phyloP scores from a whole-genome alignment of 2,113 vertebrate genomes.

The Sitta europaea region DNA sequence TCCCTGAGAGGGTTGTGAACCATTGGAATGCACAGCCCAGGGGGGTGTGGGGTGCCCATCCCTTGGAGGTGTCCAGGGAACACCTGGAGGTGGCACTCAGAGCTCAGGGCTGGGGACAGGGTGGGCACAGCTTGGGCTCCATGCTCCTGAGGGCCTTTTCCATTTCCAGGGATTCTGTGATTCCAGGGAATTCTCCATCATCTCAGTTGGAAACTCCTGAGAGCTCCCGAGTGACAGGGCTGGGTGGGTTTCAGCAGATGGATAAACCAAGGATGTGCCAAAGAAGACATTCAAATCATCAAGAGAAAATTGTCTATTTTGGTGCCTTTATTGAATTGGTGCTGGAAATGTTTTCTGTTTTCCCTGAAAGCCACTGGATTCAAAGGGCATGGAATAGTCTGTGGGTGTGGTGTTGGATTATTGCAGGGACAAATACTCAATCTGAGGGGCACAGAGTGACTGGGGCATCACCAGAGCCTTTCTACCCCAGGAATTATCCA shows the following conservation, averaged over 20 bases:
- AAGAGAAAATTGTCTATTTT: rapidly evolving
- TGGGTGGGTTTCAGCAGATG: background rate
- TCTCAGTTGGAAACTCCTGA: rapidly evolving
- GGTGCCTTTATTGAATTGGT: background rate
- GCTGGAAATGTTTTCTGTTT: background rate
- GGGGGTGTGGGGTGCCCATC: background rate
- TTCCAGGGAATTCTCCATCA: background rate
- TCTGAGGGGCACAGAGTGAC: background rate
- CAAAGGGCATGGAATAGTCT: background rate
- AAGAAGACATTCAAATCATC: background rate
- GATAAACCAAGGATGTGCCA: background rate
- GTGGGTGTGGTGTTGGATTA: rapidly evolving
- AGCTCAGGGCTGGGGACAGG: background rate
- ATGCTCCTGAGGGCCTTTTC: rapidly evolving
- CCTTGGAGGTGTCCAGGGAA: background rate
- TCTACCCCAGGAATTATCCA: background rate
- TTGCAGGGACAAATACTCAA: background rate
- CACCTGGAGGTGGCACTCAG: background rate
- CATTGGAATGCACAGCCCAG: background rate
- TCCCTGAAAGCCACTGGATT: background rate
- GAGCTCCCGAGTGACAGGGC: background rate
- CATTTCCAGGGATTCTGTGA: rapidly evolving
- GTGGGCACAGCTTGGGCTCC: background rate
- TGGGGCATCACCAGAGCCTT: background rate
- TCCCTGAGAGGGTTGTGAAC: background rate